phyloP scores from a whole-genome alignment of 2,113 vertebrate genomes.

The Ammodytes dubius region DNA sequence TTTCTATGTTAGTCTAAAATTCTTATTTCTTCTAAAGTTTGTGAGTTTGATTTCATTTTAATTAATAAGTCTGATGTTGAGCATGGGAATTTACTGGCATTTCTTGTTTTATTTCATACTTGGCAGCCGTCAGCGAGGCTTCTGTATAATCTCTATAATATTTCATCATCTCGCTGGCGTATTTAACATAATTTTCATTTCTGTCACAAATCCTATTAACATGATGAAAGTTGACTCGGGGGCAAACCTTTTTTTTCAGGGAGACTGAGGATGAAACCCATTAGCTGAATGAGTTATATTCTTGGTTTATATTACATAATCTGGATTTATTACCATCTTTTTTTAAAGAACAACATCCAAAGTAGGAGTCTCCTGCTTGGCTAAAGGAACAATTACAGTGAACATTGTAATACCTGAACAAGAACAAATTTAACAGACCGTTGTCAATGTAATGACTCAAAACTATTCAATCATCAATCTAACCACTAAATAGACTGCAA shows the following conservation, averaged over 20 bases:
- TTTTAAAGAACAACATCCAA: not conserved
- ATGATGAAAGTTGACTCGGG: slow-evolving; percentile 41
- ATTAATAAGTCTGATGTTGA: not conserved
- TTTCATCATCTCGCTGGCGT: slow-evolving; percentile 48
- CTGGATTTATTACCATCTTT: not conserved
- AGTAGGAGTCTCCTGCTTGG: not conserved
- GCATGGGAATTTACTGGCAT: not conserved
- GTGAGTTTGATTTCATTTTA: slow-evolving; percentile 4
- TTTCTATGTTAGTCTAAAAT: not conserved
- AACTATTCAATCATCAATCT: not conserved
- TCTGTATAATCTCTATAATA: slow-evolving; percentile 47
- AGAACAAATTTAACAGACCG: not conserved
- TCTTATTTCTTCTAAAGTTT: not conserved
- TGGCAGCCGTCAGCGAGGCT: slow-evolving; percentile 24
- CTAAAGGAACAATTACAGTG: slow-evolving; percentile 18
- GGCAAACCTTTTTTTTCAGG: slow-evolving; percentile 44
- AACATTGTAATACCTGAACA: not conserved
- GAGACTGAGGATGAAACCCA: slow-evolving; percentile 22
- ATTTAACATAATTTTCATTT: slow-evolving; percentile 50
- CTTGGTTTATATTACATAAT: slow-evolving; percentile 13
- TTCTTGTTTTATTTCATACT: slow-evolving; percentile 23
- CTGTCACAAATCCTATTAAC: slow-evolving; percentile 63
- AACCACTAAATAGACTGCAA: no score
- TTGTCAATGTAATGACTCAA: not conserved
- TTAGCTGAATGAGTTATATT: slow-evolving; percentile 20